These are phyloP conservation scores for Melanerpes aurifrons DNA, from an alignment of 2,113 vertebrate species.

Conservation along the genomic window DNA sequence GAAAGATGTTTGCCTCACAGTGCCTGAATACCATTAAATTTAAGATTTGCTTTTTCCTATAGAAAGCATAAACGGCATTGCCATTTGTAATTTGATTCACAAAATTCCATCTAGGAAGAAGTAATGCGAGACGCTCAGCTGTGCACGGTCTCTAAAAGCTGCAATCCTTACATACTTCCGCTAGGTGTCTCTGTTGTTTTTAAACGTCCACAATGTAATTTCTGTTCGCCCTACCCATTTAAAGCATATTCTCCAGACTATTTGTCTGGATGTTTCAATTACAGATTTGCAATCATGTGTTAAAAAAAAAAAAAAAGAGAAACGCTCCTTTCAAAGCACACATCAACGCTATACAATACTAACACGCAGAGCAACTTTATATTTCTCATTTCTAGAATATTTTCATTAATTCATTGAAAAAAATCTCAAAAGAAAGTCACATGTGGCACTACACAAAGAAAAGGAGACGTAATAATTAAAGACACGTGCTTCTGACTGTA, in stretches of 20 bases:
- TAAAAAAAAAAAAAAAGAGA: neutral
- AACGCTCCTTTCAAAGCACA: neutral
- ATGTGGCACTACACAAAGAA: neutral
- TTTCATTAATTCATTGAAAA: neutral
- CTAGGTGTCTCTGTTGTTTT: slow-evolving; percentile 68
- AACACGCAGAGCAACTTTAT: neutral
- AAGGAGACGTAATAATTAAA: neutral
- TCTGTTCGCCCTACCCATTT: neutral
- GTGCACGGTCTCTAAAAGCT: neutral
- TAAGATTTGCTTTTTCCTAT: neutral
- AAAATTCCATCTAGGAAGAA: neutral
- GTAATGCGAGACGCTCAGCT: neutral
- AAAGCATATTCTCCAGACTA: neutral
- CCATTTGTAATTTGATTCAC: neutral
- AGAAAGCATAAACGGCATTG: neutral
- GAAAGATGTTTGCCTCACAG: neutral
- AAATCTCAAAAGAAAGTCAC: neutral
- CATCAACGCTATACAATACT: neutral
- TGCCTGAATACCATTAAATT: neutral
- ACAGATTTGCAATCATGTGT: neutral
- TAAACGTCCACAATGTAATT: neutral
- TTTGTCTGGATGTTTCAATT: neutral
- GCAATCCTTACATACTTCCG: slow-evolving; percentile 35
- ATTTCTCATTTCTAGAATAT: neutral
- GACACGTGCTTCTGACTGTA: neutral